Evolutionary conservation across 2,888 invertebrate species (phyloP).

Genomic region (Dicyrtoma fusca): DNA sequence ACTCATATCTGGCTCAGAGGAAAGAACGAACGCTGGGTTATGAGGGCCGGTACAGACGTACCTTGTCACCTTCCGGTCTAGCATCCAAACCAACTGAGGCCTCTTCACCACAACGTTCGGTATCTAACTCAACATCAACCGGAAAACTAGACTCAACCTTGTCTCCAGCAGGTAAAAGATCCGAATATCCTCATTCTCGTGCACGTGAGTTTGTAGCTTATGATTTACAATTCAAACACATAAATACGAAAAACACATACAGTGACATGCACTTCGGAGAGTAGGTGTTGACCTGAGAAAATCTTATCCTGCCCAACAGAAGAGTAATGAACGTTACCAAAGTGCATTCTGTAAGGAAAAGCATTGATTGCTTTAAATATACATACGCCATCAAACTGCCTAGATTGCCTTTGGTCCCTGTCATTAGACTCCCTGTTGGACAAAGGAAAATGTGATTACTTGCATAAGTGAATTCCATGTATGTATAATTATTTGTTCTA

Average conservation of each 20-base stretch:
- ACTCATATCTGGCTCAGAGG: slow-evolving; percentile 73
- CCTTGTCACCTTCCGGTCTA: slow-evolving; percentile 67
- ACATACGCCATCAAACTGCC: too few species aligned
- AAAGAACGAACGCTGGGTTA: slow-evolving; percentile 72
- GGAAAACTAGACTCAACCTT: slow-evolving; percentile 53
- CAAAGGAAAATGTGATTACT: too few species aligned
- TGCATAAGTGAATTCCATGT: too few species aligned
- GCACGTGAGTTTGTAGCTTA: neutral
- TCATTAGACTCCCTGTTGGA: too few species aligned
- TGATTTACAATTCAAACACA: neutral
- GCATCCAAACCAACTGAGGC: slow-evolving; percentile 47
- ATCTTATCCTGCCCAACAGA: too few species aligned
- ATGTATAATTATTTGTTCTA: too few species aligned
- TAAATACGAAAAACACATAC: neutral
- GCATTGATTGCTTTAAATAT: too few species aligned
- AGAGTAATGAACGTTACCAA: too few species aligned
- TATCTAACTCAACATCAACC: slow-evolving; percentile 44
- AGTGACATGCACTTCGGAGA: neutral
- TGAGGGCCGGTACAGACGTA: slow-evolving; percentile 74
- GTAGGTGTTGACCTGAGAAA: neutral
- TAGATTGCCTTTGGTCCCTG: too few species aligned
- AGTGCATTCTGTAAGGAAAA: too few species aligned
- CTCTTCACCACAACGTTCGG: slow-evolving; percentile 30
- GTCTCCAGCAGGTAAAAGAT: slow-evolving; percentile 54
- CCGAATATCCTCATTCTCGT: neutral